Evolutionary conservation across 2,797 vertebrate genomes (phyloP).

Genomic region (Leptoclinus maculatus): DNA sequence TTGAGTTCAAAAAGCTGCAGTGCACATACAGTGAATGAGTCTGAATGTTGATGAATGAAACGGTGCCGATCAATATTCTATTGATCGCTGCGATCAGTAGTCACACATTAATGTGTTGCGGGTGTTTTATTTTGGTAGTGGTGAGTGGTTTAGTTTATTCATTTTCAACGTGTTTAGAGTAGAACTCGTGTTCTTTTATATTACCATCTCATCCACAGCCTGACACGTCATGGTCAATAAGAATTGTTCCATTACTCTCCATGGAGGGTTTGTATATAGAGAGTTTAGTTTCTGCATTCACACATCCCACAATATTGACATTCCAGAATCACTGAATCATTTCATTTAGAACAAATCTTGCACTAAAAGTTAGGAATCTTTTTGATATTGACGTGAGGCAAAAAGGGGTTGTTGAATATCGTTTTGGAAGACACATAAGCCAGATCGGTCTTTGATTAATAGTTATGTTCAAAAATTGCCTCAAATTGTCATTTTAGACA

Average conservation of each 20-base stretch:
- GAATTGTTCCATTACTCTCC: not conserved
- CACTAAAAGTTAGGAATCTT: not conserved
- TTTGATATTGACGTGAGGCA: not conserved
- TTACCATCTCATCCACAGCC: not conserved
- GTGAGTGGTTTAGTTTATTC: not conserved
- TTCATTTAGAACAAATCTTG: not conserved
- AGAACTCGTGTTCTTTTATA: not conserved
- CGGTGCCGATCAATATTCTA: conserved; percentile 34
- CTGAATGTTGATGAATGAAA: conserved; percentile 40
- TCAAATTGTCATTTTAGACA: conserved; percentile 2
- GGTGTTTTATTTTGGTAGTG: not conserved
- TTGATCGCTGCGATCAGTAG: conserved; percentile 21
- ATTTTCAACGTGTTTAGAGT: not conserved
- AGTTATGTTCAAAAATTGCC: not conserved
- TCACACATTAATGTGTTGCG: conserved; percentile 11
- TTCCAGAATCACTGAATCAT: not conserved
- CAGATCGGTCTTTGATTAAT: not conserved
- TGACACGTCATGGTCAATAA: not conserved
- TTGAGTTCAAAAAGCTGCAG: not conserved
- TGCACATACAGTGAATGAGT: not conserved
- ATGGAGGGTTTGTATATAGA: not conserved
- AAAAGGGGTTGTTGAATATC: not conserved
- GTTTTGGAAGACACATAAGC: not conserved
- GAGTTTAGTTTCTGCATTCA: not conserved
- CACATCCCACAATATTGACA: not conserved